These are phyloP conservation scores for Crotophaga sulcirostris DNA, from an alignment of 2,113 vertebrate genomes.

Conservation along the genomic window DNA sequence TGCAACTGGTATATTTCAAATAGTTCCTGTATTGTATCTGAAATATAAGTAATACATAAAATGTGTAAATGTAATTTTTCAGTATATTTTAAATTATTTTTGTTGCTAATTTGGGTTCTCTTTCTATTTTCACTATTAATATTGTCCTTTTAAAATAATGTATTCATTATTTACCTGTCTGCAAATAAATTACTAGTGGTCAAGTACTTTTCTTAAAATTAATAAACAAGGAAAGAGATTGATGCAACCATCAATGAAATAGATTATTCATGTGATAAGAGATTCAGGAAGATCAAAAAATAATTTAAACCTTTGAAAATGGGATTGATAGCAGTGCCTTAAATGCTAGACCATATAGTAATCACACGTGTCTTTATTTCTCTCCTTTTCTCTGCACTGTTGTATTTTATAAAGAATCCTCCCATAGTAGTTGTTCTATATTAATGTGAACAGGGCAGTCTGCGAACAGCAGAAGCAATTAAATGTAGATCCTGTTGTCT, in stretches of 20 bases:
- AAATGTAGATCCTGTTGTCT: constrained; percentile 20
- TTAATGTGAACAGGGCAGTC: constrained; percentile 9
- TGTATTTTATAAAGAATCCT: not conserved
- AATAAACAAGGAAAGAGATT: not conserved
- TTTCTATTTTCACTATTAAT: not conserved
- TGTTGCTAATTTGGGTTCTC: accelerated
- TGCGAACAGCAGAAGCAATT: constrained; percentile 14
- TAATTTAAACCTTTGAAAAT: not conserved
- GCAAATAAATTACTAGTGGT: not conserved
- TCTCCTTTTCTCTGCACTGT: not conserved
- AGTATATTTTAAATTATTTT: not conserved
- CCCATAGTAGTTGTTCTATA: not conserved
- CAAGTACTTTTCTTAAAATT: not conserved
- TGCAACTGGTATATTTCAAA: not conserved
- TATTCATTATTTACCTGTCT: not conserved
- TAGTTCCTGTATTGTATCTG: not conserved
- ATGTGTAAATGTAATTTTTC: not conserved
- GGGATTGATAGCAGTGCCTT: not conserved
- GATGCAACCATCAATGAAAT: not conserved
- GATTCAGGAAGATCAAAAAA: not conserved
- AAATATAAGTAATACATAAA: not conserved
- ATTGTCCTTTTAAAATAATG: not conserved
- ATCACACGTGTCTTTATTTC: not conserved
- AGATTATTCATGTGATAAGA: not conserved
- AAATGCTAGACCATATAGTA: not conserved